Percentiles rank a stretch among this genome's conserved stretches.
Conservation (phyloP, 1,140 invertebrate species). For the Zaprionus lachaisei region DNA sequence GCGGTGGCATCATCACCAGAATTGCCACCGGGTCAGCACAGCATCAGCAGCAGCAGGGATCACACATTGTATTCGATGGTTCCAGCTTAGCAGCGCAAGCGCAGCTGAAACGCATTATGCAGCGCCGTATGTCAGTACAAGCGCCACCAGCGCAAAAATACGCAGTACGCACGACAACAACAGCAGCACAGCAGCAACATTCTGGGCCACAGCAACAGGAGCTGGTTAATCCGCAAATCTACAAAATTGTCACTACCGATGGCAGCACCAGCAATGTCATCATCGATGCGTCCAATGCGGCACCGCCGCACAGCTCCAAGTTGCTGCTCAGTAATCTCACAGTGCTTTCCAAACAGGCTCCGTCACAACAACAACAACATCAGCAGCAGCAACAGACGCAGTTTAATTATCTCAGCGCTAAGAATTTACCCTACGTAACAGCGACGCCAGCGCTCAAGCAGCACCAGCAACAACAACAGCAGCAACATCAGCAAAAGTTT, state of each 20-base stretch:
- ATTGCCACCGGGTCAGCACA: conserved; percentile 33
- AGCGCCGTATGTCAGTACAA: conserved; percentile 70
- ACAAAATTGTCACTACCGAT: conserved; percentile 79
- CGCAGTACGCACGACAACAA: conserved; percentile 64
- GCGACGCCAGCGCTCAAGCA: conserved; percentile 57
- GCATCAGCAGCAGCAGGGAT: conserved; percentile 52
- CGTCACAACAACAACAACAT: conserved; percentile 51
- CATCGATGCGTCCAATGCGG: conserved; percentile 66
- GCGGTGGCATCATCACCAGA: conserved; percentile 39
- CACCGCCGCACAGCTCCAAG: conserved; percentile 74
- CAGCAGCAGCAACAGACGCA: conserved; percentile 50
- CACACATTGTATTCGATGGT: conserved; percentile 72
- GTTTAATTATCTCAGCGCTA: conserved; percentile 71
- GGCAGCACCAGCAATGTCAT: conserved; percentile 78
- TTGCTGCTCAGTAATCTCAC: conserved; percentile 80
- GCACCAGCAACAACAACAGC: conserved; percentile 65
- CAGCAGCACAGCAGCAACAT: conserved; percentile 31
- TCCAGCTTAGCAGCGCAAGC: conserved; percentile 70
- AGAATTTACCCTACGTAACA: conserved; percentile 69
- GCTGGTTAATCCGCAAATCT: conserved; percentile 78
- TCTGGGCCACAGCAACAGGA: conserved; percentile 53
- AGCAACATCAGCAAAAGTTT: conserved; percentile 74
- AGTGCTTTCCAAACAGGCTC: conserved; percentile 75
- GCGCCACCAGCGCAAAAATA: conserved; percentile 63
- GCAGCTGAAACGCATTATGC: conserved; percentile 72